phyloP scores from a whole-genome alignment of 2,888 invertebrate species.

The Petrophora chlorosata region DNA sequence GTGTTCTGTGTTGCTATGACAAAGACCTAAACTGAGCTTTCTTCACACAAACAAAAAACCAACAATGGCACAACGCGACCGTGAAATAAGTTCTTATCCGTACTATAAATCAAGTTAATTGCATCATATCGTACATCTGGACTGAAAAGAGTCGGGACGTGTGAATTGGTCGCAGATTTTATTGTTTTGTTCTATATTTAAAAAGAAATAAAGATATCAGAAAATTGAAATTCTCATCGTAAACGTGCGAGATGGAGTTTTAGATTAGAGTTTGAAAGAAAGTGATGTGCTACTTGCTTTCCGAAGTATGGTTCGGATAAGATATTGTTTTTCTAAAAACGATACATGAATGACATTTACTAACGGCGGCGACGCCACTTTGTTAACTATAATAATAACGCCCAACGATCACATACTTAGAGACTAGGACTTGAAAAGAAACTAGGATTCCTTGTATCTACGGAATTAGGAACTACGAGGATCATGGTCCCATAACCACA shows the following conservation, averaged over 20 bases:
- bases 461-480: too few relatives aligned
- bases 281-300: too few relatives aligned
- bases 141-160: conserved; percentile 38
- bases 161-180: conserved; percentile 43
- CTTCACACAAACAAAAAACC: conserved; percentile 29
- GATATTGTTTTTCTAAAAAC: too few relatives aligned
- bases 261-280: too few relatives aligned
- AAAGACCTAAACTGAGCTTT: neutral
- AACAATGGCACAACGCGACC: conserved; percentile 43
- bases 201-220: conserved; percentile 7
- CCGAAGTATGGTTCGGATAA: too few relatives aligned
- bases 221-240: conserved; percentile 17
- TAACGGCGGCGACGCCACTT: too few relatives aligned
- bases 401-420: too few relatives aligned
- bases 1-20: neutral
- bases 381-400: too few relatives aligned
- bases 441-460: too few relatives aligned
- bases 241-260: neutral
- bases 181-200: conserved; percentile 36
- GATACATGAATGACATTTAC: too few relatives aligned
- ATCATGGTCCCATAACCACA: too few relatives aligned
- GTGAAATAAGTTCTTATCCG: conserved; percentile 54
- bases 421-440: too few relatives aligned
- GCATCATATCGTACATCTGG: conserved; percentile 49
- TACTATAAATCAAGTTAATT: conserved; percentile 60